A percentile compares a stretch with the other conserved stretches of the same genome.
Conservation (phyloP, 2,113 vertebrate genomes). For the Trachemys scripta region DNA sequence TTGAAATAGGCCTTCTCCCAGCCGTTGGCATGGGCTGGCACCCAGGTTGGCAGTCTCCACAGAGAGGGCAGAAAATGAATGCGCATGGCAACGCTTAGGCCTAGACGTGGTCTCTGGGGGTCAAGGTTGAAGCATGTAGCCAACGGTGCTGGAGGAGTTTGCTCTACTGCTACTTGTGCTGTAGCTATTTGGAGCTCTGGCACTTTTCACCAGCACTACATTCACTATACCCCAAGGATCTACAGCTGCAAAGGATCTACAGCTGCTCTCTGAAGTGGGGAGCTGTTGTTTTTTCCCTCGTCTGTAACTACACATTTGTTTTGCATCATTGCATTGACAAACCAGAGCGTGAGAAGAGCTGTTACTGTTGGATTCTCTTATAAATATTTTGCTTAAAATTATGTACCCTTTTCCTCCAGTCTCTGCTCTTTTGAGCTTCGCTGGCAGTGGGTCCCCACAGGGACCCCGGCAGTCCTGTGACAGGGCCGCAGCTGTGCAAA, state of each 20-base stretch:
- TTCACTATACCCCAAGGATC: not conserved
- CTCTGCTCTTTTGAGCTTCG: constrained; percentile 5
- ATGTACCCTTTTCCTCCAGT: not conserved
- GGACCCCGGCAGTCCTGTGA: not conserved
- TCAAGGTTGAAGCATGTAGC: not conserved
- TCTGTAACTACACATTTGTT: constrained; percentile 72
- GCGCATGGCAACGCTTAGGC: not conserved
- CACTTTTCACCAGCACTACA: constrained; percentile 22
- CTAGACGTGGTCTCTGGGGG: not conserved
- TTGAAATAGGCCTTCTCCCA: not conserved
- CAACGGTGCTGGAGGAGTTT: not conserved
- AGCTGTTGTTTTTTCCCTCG: not conserved
- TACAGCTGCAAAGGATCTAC: constrained; percentile 13
- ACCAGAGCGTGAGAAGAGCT: constrained; percentile 76
- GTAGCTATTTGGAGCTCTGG: not conserved
- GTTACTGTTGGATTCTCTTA: constrained; percentile 64
- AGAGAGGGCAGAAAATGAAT: not conserved
- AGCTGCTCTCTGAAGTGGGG: constrained; percentile 69
- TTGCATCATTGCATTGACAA: constrained; percentile 71
- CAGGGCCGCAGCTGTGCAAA: not conserved
- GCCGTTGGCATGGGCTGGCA: too few species aligned
- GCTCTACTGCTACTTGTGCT: not conserved
- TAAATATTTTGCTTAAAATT: constrained; percentile 75
- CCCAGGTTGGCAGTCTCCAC: not conserved
- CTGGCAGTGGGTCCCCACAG: not conserved